Evolutionary conservation across 2,797 vertebrate species (phyloP).

Genomic region (Onychomys leucogaster): DNA sequence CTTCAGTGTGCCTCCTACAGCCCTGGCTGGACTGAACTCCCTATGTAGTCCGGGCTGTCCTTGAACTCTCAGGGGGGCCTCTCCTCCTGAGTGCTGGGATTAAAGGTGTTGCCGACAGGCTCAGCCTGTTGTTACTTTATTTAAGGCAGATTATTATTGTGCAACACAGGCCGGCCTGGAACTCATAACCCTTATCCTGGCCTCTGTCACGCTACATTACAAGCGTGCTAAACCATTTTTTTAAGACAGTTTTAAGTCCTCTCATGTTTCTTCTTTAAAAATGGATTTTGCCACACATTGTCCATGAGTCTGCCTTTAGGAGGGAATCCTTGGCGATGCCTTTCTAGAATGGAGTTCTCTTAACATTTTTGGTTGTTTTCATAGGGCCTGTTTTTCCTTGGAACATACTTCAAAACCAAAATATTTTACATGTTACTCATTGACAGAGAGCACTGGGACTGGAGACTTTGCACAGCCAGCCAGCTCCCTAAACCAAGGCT

Average conservation of each 20-base stretch:
- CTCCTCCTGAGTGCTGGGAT: not conserved
- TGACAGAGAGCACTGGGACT: slow-evolving; percentile 33
- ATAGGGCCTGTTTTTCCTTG: slow-evolving; percentile 75
- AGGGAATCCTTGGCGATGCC: not conserved
- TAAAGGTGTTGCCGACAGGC: not conserved
- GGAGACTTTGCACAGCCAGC: slow-evolving; percentile 43
- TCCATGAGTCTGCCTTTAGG: not conserved
- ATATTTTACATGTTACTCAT: slow-evolving; percentile 76
- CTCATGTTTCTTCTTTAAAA: slow-evolving; percentile 37
- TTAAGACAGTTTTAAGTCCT: slow-evolving; percentile 21
- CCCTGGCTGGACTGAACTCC: not conserved
- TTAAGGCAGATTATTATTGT: not conserved
- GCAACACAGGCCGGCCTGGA: not conserved
- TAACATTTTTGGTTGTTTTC: slow-evolving; percentile 64
- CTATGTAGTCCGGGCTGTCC: not conserved
- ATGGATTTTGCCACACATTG: not conserved
- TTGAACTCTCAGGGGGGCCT: not conserved
- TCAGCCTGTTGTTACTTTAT: not conserved
- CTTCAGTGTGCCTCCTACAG: not conserved
- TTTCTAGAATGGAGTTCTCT: slow-evolving; percentile 67
- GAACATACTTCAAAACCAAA: slow-evolving; percentile 61
- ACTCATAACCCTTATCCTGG: not conserved
- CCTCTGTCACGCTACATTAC: not conserved
- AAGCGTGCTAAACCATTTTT: slow-evolving; percentile 24
- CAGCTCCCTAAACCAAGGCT: slow-evolving; percentile 8